Evolutionary conservation across 2,888 invertebrate genomes (phyloP).

Genomic region (Diaperis boleti): DNA sequence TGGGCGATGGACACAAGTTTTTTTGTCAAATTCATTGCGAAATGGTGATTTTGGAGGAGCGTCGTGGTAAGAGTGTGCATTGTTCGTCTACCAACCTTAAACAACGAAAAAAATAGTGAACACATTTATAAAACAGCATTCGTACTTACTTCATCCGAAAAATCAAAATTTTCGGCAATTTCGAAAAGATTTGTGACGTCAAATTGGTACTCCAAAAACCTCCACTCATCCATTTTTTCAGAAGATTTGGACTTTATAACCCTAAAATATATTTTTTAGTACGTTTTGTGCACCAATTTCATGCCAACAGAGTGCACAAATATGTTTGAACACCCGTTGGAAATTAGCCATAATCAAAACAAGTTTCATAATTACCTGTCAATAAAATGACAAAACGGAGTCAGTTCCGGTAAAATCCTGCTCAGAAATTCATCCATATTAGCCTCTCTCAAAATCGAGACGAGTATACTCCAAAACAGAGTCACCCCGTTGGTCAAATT

Average conservation of each 20-base stretch:
- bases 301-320: too few relatives aligned
- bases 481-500: slow-evolving; percentile 65
- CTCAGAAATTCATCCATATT: slow-evolving; percentile 67
- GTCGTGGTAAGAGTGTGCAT: slow-evolving; percentile 28
- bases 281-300: too few relatives aligned
- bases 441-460: slow-evolving; percentile 65
- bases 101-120: neutral
- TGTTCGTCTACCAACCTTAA: slow-evolving; percentile 48
- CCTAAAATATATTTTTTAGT: slow-evolving; percentile 27
- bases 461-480: slow-evolving; percentile 71
- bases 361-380: slow-evolving; percentile 57
- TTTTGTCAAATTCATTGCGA: slow-evolving; percentile 35
- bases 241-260: slow-evolving; percentile 41
- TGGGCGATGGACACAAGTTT: slow-evolving; percentile 44
- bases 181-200: slow-evolving; percentile 70
- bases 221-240: slow-evolving; percentile 53
- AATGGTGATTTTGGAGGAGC: slow-evolving; percentile 35
- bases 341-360: neutral
- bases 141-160: slow-evolving; percentile 71
- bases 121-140: neutral
- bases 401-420: slow-evolving; percentile 69
- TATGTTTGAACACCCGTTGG: too few relatives aligned
- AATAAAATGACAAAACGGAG: slow-evolving; percentile 70
- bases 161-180: slow-evolving; percentile 69
- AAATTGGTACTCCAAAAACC: slow-evolving; percentile 64